Conservation (phyloP, 2,797 vertebrate species). For the Rhynchonycteris naso region DNA sequence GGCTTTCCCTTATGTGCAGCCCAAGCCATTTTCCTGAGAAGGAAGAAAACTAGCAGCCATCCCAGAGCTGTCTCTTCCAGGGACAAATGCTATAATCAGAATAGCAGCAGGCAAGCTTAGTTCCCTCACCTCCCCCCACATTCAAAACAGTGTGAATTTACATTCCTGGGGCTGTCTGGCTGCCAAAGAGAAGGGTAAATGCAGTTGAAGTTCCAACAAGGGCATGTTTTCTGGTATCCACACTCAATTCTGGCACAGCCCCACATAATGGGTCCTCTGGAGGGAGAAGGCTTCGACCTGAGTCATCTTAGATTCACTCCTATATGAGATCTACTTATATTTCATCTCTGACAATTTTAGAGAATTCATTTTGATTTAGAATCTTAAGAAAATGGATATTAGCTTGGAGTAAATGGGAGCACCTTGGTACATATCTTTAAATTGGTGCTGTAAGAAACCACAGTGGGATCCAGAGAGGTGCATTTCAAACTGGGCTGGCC, state of each 20-base stretch:
- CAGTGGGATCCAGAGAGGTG: neutral
- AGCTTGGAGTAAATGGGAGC: neutral
- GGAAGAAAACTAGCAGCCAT: slow-evolving; percentile 50
- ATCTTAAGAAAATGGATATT: neutral
- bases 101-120: slow-evolving; percentile 76
- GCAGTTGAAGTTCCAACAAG: slow-evolving; percentile 50
- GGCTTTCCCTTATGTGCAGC: slow-evolving; percentile 18
- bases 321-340: neutral
- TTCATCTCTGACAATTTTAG: neutral
- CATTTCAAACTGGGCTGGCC: neutral
- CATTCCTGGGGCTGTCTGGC: slow-evolving; percentile 61
- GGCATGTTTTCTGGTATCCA: slow-evolving; percentile 34
- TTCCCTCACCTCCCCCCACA: slow-evolving; percentile 75
- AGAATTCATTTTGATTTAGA: slow-evolving; percentile 52
- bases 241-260: neutral
- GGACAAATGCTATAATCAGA: slow-evolving; percentile 74
- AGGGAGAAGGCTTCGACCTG: neutral
- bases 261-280: neutral
- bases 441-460: neutral
- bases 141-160: slow-evolving; percentile 67
- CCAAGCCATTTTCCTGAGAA: slow-evolving; percentile 57
- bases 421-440: neutral
- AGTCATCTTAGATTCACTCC: neutral
- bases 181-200: slow-evolving; percentile 67
- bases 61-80: slow-evolving; percentile 67